These are phyloP conservation scores for Euwallacea similis DNA, from an alignment of 1,140 invertebrate species.

Conservation along the genomic window DNA sequence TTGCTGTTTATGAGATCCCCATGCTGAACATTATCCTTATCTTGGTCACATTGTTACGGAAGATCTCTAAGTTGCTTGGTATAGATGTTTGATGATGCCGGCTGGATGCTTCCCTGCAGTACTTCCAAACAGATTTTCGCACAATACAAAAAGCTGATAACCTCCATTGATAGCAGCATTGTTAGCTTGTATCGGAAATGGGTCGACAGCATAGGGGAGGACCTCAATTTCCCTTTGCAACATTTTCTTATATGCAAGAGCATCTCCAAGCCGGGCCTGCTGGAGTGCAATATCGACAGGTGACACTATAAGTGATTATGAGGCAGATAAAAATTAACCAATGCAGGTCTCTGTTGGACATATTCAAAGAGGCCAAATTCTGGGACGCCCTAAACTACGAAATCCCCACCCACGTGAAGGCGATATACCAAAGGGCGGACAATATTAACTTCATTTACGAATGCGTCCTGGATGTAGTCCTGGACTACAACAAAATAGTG, in stretches of 20 bases:
- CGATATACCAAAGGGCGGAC: constrained; percentile 66
- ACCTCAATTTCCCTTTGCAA: constrained; percentile 66
- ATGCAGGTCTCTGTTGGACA: constrained; percentile 58
- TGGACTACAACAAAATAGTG: constrained; percentile 81
- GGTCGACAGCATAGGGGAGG: constrained; percentile 61
- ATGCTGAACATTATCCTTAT: too few species aligned
- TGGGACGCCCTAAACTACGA: constrained; percentile 67
- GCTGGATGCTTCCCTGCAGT: constrained; percentile 71
- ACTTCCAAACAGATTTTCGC: constrained; percentile 69
- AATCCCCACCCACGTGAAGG: constrained; percentile 64
- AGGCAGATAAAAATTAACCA: not conserved
- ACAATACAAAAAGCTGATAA: constrained; percentile 66
- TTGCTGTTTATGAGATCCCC: too few species aligned
- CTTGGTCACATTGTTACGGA: not conserved
- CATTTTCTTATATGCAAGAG: constrained; percentile 71
- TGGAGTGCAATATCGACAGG: constrained; percentile 81
- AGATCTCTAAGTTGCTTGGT: constrained; percentile 11
- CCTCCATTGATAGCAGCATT: constrained; percentile 67
- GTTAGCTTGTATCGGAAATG: constrained; percentile 67
- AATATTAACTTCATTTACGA: constrained; percentile 70
- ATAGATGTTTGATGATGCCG: constrained; percentile 66
- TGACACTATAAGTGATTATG: constrained; percentile 44
- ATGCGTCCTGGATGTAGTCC: constrained; percentile 71
- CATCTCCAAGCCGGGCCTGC: constrained; percentile 61
- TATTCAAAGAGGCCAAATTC: constrained; percentile 69